Evolutionary conservation across 2,888 invertebrate species (phyloP).

Genomic region (Lysandra bellargus): DNA sequence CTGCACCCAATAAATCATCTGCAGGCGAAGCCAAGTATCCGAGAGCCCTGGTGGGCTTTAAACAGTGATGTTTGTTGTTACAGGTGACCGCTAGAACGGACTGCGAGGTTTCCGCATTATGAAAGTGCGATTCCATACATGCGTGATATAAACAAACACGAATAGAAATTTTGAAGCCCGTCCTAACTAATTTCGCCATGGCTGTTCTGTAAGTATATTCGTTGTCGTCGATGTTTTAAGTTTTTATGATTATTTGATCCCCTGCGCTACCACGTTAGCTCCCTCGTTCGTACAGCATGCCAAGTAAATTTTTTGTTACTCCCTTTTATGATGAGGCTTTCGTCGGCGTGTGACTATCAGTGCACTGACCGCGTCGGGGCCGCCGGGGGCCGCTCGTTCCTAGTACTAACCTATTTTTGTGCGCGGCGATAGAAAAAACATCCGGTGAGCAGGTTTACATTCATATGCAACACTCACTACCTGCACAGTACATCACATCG

Average conservation of each 20-base stretch:
- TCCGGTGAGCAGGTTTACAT: constrained; percentile 45
- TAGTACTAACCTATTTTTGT: constrained; percentile 75
- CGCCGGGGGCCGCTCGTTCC: constrained; percentile 70
- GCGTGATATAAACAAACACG: constrained; percentile 67
- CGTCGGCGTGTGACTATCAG: constrained; percentile 78
- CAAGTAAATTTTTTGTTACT: constrained; percentile 73
- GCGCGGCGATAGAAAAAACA: constrained; percentile 46
- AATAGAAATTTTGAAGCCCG: constrained; percentile 58
- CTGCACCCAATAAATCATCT: neutral
- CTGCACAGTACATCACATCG: constrained; percentile 36
- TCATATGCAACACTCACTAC: constrained; percentile 39
- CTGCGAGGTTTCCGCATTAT: constrained; percentile 67
- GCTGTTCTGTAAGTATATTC: constrained; percentile 72
- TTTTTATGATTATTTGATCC: constrained; percentile 60
- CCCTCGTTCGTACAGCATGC: constrained; percentile 81
- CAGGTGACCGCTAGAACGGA: constrained; percentile 63
- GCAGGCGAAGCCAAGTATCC: constrained; percentile 37
- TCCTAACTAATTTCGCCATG: constrained; percentile 60
- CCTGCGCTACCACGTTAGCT: constrained; percentile 77
- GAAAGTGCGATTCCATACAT: constrained; percentile 65
- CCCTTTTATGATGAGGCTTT: constrained; percentile 79
- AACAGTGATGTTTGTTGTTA: constrained; percentile 62
- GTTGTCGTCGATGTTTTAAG: constrained; percentile 72
- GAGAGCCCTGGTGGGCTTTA: constrained; percentile 50
- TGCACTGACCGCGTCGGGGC: constrained; percentile 76